A percentile compares a stretch with the other conserved stretches of the same genome.
Conservation (phyloP, 2,888 invertebrate species). For the Liopterus haemorrhoidalis region DNA sequence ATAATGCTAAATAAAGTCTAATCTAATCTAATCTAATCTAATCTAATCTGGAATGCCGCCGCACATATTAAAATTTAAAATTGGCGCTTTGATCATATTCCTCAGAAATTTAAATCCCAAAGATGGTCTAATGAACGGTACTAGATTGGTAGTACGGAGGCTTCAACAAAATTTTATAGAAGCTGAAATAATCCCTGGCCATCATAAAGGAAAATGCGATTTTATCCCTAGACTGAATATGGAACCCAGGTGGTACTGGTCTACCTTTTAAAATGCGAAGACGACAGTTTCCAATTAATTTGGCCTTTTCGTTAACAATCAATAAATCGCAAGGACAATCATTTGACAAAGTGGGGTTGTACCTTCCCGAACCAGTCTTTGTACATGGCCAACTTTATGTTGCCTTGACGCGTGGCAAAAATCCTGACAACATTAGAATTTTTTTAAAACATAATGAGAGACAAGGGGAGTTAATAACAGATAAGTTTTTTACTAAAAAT, state of each 20-base stretch:
- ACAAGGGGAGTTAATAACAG: too few relatives aligned
- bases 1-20: too few relatives aligned
- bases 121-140: conserved; percentile 26
- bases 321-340: conserved; percentile 25
- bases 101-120: conserved; percentile 22
- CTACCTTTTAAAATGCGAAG: conserved; percentile 19
- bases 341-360: conserved; percentile 18
- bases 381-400: conserved; percentile 23
- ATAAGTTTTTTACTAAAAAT: too few relatives aligned
- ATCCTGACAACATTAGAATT: too few relatives aligned
- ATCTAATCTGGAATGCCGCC: conserved; percentile 5
- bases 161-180: conserved; percentile 7
- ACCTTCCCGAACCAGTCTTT: conserved; percentile 16
- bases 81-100: conserved; percentile 23
- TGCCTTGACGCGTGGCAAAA: too few relatives aligned
- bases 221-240: conserved; percentile 17
- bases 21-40: too few relatives aligned
- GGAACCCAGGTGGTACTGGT: conserved; percentile 12
- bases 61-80: conserved; percentile 9
- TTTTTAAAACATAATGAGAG: too few relatives aligned
- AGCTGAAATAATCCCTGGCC: conserved; percentile 13
- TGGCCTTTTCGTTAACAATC: conserved; percentile 20
- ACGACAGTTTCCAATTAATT: conserved; percentile 22
- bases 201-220: conserved; percentile 9
- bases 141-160: conserved; percentile 16